Evolutionary conservation across 30 jellyfish, hydroid and myxozoan species (phyloP), one percentile per base, ranked within the genome.

Genomic region (Haliclystus octoradiatus): DNA sequence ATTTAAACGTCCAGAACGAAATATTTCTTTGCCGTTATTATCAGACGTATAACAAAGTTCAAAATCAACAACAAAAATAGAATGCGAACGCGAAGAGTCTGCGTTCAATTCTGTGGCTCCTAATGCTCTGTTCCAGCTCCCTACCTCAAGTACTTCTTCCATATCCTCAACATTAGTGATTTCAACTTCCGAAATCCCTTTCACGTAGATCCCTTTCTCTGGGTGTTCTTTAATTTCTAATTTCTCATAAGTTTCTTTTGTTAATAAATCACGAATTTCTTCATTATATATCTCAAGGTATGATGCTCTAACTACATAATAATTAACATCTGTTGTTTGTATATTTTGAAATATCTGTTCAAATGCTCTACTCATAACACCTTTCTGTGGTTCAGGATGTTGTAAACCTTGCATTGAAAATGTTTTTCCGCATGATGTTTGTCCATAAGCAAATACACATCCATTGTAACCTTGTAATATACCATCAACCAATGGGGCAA

Each of bases 121-220:
- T 19, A 88, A 81, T 23, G 87, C 97, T 29, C 97, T 79, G 52
- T 88, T 88, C 97, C 97, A 88, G 69, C 94, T 73, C 26, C 97
- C 97, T n/a, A 74, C 88, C 33, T 88, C 97, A 25, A 88, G 85
- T 7, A 88, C 97, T 53, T 88, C 97, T 71, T 88, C 97, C 97
- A 88, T 80, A 40, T 88, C 97, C 80, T 88, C 97, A 63, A 88
- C 93, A 62, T 93, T 81, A 25, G 97, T 88, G 7, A 88, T 95
- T 30, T 88, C 97, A 5, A 88, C 94, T 0, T 84, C 66, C 0
- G 97, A 81, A 28, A 88, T 50, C 29, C 92, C 97, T 50, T 84
- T 80, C 62, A 88, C 97, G 29, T 88, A 88, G 46, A 88, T 82
- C 12, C 97, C 97, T 71, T 88, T 88, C 49, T 88, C 95, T 0